A percentile compares a stretch with the other conserved stretches of the same genome.
phyloP scores from a whole-genome alignment of 2,888 invertebrate genomes.

The Lucinisca nassula region DNA sequence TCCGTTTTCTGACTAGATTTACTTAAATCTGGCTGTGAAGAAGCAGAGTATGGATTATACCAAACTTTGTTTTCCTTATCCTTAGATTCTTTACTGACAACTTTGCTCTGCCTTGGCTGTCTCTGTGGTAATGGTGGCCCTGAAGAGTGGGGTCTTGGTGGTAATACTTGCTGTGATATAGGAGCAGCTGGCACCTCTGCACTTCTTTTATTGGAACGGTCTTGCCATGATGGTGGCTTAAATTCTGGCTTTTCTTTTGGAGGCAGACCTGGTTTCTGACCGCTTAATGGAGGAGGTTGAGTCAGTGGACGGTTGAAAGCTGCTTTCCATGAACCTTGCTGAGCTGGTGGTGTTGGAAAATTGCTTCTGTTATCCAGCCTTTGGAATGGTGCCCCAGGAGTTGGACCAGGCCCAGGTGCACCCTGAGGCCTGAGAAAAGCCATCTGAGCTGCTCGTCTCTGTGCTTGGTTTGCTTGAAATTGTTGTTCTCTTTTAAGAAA shows the following conservation, averaged over 20 bases:
- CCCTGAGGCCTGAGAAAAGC: background rate
- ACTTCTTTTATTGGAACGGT: background rate
- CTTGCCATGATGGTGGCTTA: background rate
- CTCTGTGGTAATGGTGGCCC: background rate
- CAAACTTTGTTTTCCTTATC: background rate
- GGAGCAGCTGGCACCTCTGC: background rate
- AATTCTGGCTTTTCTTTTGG: background rate
- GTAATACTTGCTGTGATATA: background rate
- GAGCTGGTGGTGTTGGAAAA: background rate
- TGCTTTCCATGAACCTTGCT: conserved; percentile 1
- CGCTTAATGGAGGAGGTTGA: background rate
- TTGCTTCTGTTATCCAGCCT: background rate
- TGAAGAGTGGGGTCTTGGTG: background rate
- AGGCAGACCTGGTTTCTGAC: background rate
- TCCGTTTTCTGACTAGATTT: background rate
- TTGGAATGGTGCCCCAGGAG: background rate
- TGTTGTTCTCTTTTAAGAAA: background rate
- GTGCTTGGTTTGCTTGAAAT: background rate
- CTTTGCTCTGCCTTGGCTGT: background rate
- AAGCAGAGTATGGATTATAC: background rate
- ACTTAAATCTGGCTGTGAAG: background rate
- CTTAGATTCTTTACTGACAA: background rate
- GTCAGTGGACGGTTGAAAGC: background rate
- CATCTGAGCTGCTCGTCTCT: background rate
- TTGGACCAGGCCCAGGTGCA: background rate